These are phyloP conservation scores for Atractosteus spatula DNA, from an alignment of 2,113 vertebrate species.

Conservation along the genomic window DNA sequence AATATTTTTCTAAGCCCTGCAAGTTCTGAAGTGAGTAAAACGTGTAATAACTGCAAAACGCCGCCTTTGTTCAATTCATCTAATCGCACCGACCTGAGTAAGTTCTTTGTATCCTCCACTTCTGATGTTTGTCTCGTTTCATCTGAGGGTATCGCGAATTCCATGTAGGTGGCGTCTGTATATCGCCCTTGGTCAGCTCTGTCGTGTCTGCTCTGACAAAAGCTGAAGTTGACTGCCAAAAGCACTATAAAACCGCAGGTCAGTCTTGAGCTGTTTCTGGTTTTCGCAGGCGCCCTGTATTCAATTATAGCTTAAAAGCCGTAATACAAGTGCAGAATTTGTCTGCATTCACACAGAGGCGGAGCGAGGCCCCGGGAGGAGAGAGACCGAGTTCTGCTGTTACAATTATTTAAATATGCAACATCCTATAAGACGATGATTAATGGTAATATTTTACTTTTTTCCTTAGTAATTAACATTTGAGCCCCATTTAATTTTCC, in stretches of 20 bases:
- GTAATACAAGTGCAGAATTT: conserved; percentile 87
- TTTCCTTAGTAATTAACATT: neutral
- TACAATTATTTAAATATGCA: conserved; percentile 70
- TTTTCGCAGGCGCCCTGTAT: conserved; percentile 80
- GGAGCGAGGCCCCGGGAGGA: conserved; percentile 75
- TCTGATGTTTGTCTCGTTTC: conserved; percentile 45
- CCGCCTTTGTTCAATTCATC: neutral
- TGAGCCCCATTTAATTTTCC: conserved; percentile 4
- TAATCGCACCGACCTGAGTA: conserved; percentile 43
- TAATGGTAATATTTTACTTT: conserved; percentile 6
- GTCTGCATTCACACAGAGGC: conserved; percentile 85
- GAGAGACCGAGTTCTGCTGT: conserved; percentile 75
- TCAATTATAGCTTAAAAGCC: conserved; percentile 91
- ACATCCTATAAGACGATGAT: conserved; percentile 17
- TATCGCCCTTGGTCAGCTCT: conserved; percentile 64
- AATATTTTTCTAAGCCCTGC: too few relatives aligned
- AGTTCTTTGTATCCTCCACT: conserved; percentile 33
- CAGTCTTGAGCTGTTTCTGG: conserved; percentile 83
- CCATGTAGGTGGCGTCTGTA: conserved; percentile 72
- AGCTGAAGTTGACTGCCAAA: conserved; percentile 79
- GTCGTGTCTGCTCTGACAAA: conserved; percentile 70
- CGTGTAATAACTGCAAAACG: too few relatives aligned
- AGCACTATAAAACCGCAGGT: conserved; percentile 87
- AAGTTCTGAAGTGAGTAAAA: too few relatives aligned
- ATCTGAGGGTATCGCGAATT: conserved; percentile 44